Percentiles rank a stretch among this genome's conserved stretches.
These are phyloP conservation scores for Menidia menidia DNA, from an alignment of 2,797 vertebrate species.

Conservation along the genomic window DNA sequence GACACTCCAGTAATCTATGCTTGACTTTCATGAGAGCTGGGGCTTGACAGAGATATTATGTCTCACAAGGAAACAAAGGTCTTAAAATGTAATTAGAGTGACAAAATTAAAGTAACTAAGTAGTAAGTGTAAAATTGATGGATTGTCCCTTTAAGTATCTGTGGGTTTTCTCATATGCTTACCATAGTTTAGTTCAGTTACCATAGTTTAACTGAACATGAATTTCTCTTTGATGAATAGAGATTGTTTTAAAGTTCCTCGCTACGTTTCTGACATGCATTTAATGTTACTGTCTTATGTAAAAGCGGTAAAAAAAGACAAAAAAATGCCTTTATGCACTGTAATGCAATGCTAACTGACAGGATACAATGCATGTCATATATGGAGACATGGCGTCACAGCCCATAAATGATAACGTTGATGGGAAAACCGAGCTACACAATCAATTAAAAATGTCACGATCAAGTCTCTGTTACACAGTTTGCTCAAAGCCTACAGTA, in stretches of 20 bases:
- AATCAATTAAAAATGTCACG: slow-evolving; percentile 21
- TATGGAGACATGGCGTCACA: slow-evolving; percentile 6
- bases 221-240: slow-evolving; percentile 2
- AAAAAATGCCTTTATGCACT: slow-evolving; percentile 34
- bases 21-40: background rate
- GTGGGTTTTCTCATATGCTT: slow-evolving; percentile 11
- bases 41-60: background rate
- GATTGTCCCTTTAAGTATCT: slow-evolving; percentile 8
- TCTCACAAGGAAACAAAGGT: background rate
- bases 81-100: too few species aligned
- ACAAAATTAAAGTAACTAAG: too few species aligned
- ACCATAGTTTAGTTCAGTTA: background rate
- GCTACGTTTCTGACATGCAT: slow-evolving; percentile 21
- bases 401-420: slow-evolving; percentile 18
- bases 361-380: slow-evolving; percentile 4
- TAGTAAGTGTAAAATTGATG: background rate
- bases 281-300: slow-evolving; percentile 33
- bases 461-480: slow-evolving; percentile 9
- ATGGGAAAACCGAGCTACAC: slow-evolving; percentile 30
- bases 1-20: background rate
- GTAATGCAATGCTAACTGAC: slow-evolving; percentile 13
- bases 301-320: slow-evolving; percentile 10
- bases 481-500: slow-evolving; percentile 4
- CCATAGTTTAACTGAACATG: background rate
- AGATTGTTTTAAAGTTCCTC: background rate